Evolutionary conservation across 2,113 vertebrate species (phyloP).

Genomic region (Orcinus orca): DNA sequence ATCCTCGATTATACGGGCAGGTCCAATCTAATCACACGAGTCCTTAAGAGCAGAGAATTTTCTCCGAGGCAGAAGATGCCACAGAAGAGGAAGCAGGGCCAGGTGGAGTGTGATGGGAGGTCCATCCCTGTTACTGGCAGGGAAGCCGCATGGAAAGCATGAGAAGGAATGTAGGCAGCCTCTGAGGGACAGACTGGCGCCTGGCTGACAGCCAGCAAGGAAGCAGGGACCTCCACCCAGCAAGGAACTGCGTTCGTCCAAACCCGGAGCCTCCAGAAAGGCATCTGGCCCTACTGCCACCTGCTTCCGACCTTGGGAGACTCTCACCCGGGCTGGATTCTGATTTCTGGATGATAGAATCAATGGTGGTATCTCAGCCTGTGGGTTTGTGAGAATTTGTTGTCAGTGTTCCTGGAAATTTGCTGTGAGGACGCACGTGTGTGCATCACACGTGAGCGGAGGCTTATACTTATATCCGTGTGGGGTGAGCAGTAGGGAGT

Average conservation of each 20-base stretch:
- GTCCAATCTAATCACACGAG: not conserved
- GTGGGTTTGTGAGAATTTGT: not conserved
- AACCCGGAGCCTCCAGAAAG: not conserved
- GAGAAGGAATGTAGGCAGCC: not conserved
- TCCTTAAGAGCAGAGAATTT: not conserved
- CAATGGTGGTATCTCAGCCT: rapidly evolving
- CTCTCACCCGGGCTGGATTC: not conserved
- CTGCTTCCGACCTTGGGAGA: not conserved
- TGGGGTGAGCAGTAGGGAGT: rapidly evolving
- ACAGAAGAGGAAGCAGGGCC: too few relatives aligned
- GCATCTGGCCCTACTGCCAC: not conserved
- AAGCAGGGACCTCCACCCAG: rapidly evolving
- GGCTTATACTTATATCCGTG: rapidly evolving
- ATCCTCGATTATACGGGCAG: rapidly evolving
- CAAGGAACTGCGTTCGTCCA: not conserved
- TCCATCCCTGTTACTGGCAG: too few relatives aligned
- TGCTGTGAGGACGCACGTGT: rapidly evolving
- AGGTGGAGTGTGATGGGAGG: too few relatives aligned
- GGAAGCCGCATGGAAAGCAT: not conserved
- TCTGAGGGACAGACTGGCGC: not conserved
- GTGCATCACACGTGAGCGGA: rapidly evolving
- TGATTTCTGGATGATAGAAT: not conserved
- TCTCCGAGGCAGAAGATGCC: not conserved
- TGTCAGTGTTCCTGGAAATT: not conserved
- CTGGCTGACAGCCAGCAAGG: too few relatives aligned